Conservation (phyloP, 23 tunicate species). For the Trididemnum clinides region DNA sequence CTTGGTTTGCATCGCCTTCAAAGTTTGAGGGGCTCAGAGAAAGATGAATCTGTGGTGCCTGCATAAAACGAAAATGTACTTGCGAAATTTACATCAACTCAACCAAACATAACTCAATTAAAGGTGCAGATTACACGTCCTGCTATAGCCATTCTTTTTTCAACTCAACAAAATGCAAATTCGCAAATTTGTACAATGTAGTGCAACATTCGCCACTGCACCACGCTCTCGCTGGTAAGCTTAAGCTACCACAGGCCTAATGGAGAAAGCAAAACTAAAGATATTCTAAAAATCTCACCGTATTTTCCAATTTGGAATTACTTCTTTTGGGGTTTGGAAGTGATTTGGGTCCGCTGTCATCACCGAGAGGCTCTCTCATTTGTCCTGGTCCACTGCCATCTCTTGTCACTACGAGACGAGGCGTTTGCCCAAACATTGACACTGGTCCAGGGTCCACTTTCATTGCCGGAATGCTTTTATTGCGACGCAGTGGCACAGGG, state of each 20-base stretch:
- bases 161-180: too few species aligned
- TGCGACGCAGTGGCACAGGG: not conserved
- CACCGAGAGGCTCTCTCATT: not conserved
- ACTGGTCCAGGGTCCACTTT: slow-evolving; percentile 4
- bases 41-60: slow-evolving; percentile 65
- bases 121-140: too few species aligned
- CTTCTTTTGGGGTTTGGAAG: slow-evolving; percentile 7
- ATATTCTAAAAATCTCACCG: not conserved
- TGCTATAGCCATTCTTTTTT: too few species aligned
- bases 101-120: too few species aligned
- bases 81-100: too few species aligned
- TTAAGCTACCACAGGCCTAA: not conserved
- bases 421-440: slow-evolving; percentile 26
- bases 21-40: slow-evolving; percentile 27
- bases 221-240: too few species aligned
- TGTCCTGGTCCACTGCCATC: slow-evolving; percentile 34
- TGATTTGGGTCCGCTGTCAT: not conserved
- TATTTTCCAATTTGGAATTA: not conserved
- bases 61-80: too few species aligned
- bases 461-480: slow-evolving; percentile 37
- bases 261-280: too few species aligned
- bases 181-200: too few species aligned
- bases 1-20: not conserved
- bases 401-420: slow-evolving; percentile 72
- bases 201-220: too few species aligned